Percentiles rank a stretch among this genome's conserved stretches.
These are phyloP conservation scores for Sinopyrophorus schimmeli DNA, from an alignment of 2,888 invertebrate genomes.

Conservation along the genomic window DNA sequence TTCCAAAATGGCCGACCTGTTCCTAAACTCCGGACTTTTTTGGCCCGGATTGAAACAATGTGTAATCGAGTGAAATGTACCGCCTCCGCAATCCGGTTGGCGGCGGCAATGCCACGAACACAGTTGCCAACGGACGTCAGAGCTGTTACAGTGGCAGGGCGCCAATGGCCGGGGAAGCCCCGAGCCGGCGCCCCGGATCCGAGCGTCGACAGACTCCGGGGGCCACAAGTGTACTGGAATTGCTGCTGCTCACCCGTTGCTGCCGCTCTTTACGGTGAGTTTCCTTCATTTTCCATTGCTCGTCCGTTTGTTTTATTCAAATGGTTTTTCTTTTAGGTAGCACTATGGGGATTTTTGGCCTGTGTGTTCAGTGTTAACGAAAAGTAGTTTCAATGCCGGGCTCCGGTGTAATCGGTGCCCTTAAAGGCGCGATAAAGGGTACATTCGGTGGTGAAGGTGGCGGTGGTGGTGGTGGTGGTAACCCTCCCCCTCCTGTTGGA, in stretches of 20 bases:
- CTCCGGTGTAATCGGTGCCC: constrained; percentile 42
- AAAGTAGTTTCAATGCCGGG: constrained; percentile 40
- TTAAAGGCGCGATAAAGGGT: constrained; percentile 32
- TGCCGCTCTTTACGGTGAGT: constrained; percentile 40
- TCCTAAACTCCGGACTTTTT: constrained; percentile 35
- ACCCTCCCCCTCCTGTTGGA: constrained; percentile 16
- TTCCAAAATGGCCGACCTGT: constrained; percentile 54
- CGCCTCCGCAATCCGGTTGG: constrained; percentile 41
- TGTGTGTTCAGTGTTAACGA: constrained; percentile 27
- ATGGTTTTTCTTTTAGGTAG: constrained; percentile 20
- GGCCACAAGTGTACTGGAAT: constrained; percentile 53
- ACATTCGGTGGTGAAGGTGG: constrained; percentile 10
- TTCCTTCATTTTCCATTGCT: not conserved
- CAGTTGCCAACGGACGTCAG: constrained; percentile 47
- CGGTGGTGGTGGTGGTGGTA: constrained; percentile 13
- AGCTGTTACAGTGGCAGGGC: constrained; percentile 53
- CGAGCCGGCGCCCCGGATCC: constrained; percentile 61
- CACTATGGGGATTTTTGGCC: constrained; percentile 25
- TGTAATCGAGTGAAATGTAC: constrained; percentile 42
- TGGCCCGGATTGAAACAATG: constrained; percentile 50
- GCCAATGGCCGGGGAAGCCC: constrained; percentile 57
- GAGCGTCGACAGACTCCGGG: constrained; percentile 56
- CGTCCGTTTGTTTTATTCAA: not conserved
- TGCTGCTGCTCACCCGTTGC: constrained; percentile 37
- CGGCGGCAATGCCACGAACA: constrained; percentile 40